These are phyloP conservation scores for Macrosoma leucophasiata DNA, from an alignment of 2,888 invertebrate species.

Conservation along the genomic window DNA sequence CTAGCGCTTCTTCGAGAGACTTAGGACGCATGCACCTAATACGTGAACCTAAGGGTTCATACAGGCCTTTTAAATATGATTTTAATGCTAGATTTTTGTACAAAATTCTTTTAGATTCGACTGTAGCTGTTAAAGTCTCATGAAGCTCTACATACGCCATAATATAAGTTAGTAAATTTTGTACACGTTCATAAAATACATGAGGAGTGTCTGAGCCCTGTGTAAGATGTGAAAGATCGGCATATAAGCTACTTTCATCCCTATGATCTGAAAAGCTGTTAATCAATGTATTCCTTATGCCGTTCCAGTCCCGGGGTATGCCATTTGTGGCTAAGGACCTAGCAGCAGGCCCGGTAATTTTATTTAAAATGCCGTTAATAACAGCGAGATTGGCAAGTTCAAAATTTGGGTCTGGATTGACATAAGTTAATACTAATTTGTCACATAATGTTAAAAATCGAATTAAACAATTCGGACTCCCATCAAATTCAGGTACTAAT, in stretches of 20 bases:
- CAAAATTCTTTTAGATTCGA: constrained; percentile 4
- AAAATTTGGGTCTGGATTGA: constrained; percentile 4
- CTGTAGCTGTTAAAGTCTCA: neutral
- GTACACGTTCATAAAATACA: constrained; percentile 3
- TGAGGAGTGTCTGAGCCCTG: constrained; percentile 1
- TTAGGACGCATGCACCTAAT: constrained; percentile 4
- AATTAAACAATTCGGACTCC: constrained; percentile 20
- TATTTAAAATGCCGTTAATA: constrained; percentile 24
- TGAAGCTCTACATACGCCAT: constrained; percentile 13
- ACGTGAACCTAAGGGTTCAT: constrained; percentile 5
- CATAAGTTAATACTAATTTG: constrained; percentile 14
- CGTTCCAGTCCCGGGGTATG: constrained; percentile 18
- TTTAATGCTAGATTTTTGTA: constrained; percentile 1
- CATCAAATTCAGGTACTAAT: constrained; percentile 73
- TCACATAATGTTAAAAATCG: constrained; percentile 28
- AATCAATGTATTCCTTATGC: constrained; percentile 20
- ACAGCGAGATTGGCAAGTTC: constrained; percentile 15
- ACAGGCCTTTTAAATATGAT: constrained; percentile 1
- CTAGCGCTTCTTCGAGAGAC: constrained; percentile 2
- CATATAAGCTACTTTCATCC: constrained; percentile 28
- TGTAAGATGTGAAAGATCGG: neutral
- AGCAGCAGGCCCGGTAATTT: constrained; percentile 21
- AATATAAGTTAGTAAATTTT: constrained; percentile 14
- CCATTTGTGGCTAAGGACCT: constrained; percentile 19
- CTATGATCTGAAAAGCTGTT: constrained; percentile 28